Evolutionary conservation across 2,888 invertebrate species (phyloP), one percentile per base, ranked within the genome.

Genomic region (Actias luna): DNA sequence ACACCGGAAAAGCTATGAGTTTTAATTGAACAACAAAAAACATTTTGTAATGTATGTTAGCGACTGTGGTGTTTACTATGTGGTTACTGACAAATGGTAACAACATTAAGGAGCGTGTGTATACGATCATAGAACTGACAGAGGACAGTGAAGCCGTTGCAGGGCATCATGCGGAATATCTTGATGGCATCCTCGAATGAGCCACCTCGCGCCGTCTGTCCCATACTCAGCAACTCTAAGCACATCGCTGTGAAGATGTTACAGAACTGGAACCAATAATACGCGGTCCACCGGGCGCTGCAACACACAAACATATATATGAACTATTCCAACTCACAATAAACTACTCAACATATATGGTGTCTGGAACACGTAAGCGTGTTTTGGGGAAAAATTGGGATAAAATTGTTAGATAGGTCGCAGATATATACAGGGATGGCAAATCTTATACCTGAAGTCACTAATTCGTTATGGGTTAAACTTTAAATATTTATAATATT

Each of bases 91-190:
- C n/a, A n/a, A n/a, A n/a, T n/a, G n/a, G n/a, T n/a, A n/a, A n/a
- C n/a, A n/a, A n/a, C n/a, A n/a, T n/a, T n/a, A n/a, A 22, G 1
- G 7, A 22, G 22, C 22, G 8, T 10, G 8, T 46, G 18, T 46
- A 10, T 27, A 5, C 25, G n/a, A n/a, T 3, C 5, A 14, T 29
- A 12, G 25, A 36, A 66, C 71, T 63, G 55, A 82, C 81, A 69
- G 36, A 80, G 63, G 7, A 76, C 42, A 22, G 74, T 64, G 33
- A 74, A 78, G 57, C 80, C 79, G 33, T 76, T 65, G 67, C 82
- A 82, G 4, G 82, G 82, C 67, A 82, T 69, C 76, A 79, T 79
- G 7, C 71, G 63, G 63, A 82, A 79, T 39, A 79, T 67, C 22
- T 74, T 70, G 39, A 74, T 67, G 31, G 69, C 68, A 33, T 78